phyloP scores from a whole-genome alignment of 2,113 vertebrate species.

The Macaca fascicularis region DNA sequence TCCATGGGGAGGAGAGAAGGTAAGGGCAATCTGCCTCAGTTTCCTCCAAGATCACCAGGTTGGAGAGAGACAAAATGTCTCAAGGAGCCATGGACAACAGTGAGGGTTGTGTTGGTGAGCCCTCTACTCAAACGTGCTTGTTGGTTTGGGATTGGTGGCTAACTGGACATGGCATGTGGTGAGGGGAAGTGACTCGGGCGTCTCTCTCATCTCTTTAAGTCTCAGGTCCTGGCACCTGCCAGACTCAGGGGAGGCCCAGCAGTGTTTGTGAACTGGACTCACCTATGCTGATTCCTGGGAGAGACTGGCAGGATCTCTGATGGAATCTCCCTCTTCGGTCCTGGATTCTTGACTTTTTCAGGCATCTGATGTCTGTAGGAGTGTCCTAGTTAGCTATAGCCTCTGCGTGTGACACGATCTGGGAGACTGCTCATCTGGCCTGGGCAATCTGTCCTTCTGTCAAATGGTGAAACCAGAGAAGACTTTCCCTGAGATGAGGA shows the following conservation, averaged over 20 bases:
- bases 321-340: not conserved
- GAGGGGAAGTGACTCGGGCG: not conserved
- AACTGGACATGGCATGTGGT: not conserved
- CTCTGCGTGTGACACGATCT: not conserved
- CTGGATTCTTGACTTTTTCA: not conserved
- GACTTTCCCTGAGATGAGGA: not conserved
- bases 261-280: not conserved
- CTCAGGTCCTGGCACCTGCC: not conserved
- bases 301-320: not conserved
- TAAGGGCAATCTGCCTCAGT: not conserved
- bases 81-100: not conserved
- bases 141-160: not conserved
- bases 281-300: not conserved
- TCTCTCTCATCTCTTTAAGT: not conserved
- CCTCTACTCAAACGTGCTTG: not conserved
- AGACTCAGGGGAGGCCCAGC: not conserved
- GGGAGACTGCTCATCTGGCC: not conserved
- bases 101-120: not conserved
- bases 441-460: not conserved
- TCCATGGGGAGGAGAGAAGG: not conserved
- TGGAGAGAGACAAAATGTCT: conserved; percentile 14
- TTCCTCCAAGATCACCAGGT: not conserved
- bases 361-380: not conserved
- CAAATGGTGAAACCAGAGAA: conserved; percentile 2
- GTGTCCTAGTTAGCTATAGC: not conserved